Conservation (phyloP, 2,113 vertebrate species). For the Greenwoodochromis staneri region DNA sequence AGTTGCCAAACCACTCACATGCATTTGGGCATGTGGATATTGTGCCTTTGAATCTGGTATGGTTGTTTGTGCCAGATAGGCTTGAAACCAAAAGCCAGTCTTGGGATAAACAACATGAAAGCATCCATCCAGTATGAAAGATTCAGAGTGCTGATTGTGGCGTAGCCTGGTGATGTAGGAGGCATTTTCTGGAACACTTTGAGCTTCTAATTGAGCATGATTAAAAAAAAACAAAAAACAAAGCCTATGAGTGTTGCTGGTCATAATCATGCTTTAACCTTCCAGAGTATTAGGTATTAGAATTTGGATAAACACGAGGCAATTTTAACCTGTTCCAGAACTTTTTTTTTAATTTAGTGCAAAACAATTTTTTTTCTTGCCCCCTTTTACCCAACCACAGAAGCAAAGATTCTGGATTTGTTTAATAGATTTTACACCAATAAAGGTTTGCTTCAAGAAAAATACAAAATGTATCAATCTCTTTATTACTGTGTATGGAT, state of each 20-base stretch:
- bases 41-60: background rate
- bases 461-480: background rate
- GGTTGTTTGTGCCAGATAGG: background rate
- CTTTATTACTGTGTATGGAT: background rate
- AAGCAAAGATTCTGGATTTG: background rate
- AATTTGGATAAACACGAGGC: rapidly evolving
- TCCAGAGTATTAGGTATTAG: background rate
- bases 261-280: background rate
- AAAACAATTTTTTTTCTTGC: background rate
- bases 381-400: background rate
- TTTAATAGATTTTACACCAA: background rate
- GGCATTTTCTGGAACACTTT: background rate
- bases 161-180: background rate
- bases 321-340: background rate
- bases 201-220: background rate
- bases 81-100: background rate
- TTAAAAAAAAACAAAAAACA: background rate
- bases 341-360: background rate
- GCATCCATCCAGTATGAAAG: background rate
- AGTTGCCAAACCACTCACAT: background rate
- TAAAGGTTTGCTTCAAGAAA: background rate
- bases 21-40: background rate
- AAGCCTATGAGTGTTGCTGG: background rate
- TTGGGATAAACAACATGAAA: background rate
- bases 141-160: background rate